Evolutionary conservation across 2,797 vertebrate species (phyloP), one percentile per base, ranked within the genome.

Genomic region (Xenopus petersii): DNA sequence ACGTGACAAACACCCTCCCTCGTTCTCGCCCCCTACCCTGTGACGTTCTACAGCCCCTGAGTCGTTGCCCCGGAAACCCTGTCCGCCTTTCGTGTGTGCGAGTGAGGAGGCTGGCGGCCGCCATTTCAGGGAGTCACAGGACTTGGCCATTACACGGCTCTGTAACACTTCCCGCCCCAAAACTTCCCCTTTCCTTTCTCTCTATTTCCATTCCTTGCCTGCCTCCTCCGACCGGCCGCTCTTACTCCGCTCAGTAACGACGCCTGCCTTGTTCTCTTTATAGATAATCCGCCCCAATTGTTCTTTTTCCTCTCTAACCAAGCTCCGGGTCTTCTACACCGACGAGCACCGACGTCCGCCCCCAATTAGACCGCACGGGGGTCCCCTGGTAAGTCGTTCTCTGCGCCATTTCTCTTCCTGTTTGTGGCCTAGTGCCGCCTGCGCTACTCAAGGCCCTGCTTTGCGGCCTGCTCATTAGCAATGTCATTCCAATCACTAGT

Each of bases 51-150:
- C 36, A 46, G 11, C 84, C 91, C 91, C 82, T 90, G 90, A 76
- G 26, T 33, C 0, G 13, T 0, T 63, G 68, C 8, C 33, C 68
- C 47, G 59, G 51, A 70, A 33, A 3, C 90, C 90, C 91, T 85
- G 86, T 85, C 21, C 81, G 11, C 49, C 49, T 51, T 56, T 11
- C 13, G 58, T 26, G 17, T 26, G 9, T 13, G 17, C 71, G 64
- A 80, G 81, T 82, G 83, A 82, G 68, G 67, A 86, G 81, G 81
- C 84, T 64, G 70, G 83, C 79, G 71, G 83, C 84, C 90, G 91
- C 90, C 91, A 91, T 92, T 92, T 92, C 91, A 81, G 84, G 85
- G 89, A 88, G 87, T 84, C 82, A 86, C 67, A 62, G 81, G 75
- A 73, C 71, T 74, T 60, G 24, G 51, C 76, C 61, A 60, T 73